phyloP scores from a whole-genome alignment of 2,113 vertebrate genomes.

The Coracopsis vasa region DNA sequence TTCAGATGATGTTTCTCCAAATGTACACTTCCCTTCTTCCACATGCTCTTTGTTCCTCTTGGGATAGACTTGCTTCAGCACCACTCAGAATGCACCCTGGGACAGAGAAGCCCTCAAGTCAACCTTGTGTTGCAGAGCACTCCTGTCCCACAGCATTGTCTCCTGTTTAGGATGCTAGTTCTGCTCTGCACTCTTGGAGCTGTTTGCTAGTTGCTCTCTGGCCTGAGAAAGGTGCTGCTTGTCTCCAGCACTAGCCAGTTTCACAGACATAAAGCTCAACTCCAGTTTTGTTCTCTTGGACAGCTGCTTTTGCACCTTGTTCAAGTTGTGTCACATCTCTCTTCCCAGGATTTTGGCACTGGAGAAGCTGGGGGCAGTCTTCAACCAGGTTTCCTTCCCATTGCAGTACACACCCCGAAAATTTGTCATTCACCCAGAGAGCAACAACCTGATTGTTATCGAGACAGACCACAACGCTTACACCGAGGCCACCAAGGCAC shows the following conservation, averaged over 20 bases:
- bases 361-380: slow-evolving; percentile 97
- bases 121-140: accelerated
- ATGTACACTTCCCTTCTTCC: background rate
- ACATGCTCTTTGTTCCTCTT: background rate
- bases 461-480: slow-evolving; percentile 98
- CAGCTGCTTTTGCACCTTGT: background rate
- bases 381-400: slow-evolving; percentile 97
- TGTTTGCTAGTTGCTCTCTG: background rate
- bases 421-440: slow-evolving; percentile 97
- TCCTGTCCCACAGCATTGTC: background rate
- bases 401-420: slow-evolving; percentile 96
- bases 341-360: slow-evolving; percentile 90
- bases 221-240: background rate
- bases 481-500: slow-evolving; percentile 96
- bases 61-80: background rate
- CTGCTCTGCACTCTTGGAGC: background rate
- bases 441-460: slow-evolving; percentile 94
- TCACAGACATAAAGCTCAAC: background rate
- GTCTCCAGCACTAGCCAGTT: background rate
- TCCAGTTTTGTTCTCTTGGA: background rate
- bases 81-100: accelerated
- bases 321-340: background rate
- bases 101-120: background rate
- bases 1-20: background rate
- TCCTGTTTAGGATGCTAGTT: background rate